Evolutionary conservation across 37 sponge, comb jelly and placozoan genomes (phyloP).

Genomic region (Crambe crambe): DNA sequence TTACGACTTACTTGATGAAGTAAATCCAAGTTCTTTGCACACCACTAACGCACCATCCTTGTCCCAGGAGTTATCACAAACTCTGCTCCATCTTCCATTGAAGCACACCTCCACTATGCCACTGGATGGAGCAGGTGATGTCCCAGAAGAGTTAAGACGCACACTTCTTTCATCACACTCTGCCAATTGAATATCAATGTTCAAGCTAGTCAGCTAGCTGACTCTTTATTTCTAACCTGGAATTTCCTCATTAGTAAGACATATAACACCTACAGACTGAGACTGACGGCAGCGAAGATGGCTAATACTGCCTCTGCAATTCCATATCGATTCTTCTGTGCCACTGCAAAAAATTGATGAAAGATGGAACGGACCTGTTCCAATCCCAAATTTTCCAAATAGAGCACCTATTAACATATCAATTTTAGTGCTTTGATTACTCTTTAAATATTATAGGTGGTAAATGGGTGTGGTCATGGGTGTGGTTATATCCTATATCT

Average conservation of each 20-base stretch:
- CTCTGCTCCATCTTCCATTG: background rate
- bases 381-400: background rate
- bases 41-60: background rate
- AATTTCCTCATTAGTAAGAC: no score
- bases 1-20: background rate
- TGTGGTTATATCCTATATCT: background rate
- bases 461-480: no score
- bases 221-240: no score
- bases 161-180: background rate
- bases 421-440: no score
- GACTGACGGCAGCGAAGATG: background rate
- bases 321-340: background rate
- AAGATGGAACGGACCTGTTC: background rate
- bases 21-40: background rate
- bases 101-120: background rate
- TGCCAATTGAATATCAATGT: background rate
- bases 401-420: background rate
- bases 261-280: background rate
- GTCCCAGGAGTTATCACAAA: background rate
- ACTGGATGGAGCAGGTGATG: background rate
- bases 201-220: no score
- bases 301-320: background rate
- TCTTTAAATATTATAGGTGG: no score
- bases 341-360: background rate
- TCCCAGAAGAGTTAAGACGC: background rate